phyloP scores from a whole-genome alignment of 2,113 vertebrate genomes.

The Meles meles region DNA sequence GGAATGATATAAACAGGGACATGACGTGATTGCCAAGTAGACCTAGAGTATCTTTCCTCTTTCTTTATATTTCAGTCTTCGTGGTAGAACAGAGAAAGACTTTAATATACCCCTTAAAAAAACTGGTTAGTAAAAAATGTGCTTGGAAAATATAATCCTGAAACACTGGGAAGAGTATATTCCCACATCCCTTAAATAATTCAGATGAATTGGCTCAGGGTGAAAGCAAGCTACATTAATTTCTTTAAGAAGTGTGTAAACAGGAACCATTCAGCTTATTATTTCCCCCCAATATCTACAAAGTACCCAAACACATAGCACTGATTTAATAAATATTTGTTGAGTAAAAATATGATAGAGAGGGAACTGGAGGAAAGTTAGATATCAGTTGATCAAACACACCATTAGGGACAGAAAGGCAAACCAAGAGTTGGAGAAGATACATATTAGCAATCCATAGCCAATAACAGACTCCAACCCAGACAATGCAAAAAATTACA shows the following conservation, averaged over 20 bases:
- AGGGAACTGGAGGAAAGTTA: not conserved
- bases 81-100: not conserved
- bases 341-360: not conserved
- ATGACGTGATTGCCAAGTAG: not conserved
- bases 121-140: not conserved
- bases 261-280: not conserved
- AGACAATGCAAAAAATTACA: not conserved
- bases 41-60: not conserved
- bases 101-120: not conserved
- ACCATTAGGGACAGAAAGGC: not conserved
- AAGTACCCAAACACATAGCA: not conserved
- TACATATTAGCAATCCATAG: not conserved
- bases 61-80: not conserved
- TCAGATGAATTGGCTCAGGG: not conserved
- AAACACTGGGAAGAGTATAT: not conserved
- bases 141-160: not conserved
- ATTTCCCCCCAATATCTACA: not conserved
- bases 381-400: not conserved
- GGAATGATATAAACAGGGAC: not conserved
- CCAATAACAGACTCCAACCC: not conserved
- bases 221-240: not conserved
- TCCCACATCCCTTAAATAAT: not conserved
- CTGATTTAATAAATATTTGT: conserved; percentile 20
- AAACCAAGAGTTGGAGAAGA: not conserved
- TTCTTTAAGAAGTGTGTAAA: not conserved